Evolutionary conservation across 2,113 vertebrate species (phyloP), one percentile per base, ranked within the genome.

Genomic region (Podarcis cretensis): DNA sequence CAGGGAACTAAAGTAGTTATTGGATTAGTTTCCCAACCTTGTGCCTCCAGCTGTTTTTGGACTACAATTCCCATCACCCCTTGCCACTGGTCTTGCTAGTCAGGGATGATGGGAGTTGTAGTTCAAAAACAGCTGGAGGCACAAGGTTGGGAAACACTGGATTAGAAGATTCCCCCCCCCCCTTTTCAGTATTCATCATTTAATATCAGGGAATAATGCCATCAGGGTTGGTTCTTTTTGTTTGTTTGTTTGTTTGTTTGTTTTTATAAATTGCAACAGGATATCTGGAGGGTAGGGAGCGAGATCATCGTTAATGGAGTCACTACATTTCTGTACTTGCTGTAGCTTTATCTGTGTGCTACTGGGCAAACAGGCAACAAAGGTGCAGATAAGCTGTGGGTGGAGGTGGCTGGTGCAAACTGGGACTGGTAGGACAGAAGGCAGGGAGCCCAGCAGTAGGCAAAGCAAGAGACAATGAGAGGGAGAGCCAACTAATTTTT

Each of bases 1-100:
- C 89, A 32, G 16, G 40, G 63, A 35, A 68, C n/a, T 66, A 40
- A 84, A 71, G 54, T n/a, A 63, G 43, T 88, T 89, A 84, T 71
- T 59, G 75, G n/a, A 81, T 78, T 78, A 83, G 87, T n/a, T n/a
- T n/a, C n/a, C n/a, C n/a, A n/a, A n/a, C n/a, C n/a, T n/a, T n/a
- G n/a, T n/a, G n/a, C n/a, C n/a, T n/a, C n/a, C n/a, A n/a, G n/a
- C n/a, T n/a, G n/a, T n/a, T n/a, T n/a, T n/a, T n/a, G n/a, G n/a
- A n/a, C n/a, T n/a, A n/a, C n/a, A n/a, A n/a, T n/a, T n/a, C n/a
- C n/a, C n/a, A n/a, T n/a, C n/a, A n/a, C n/a, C n/a, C n/a, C n/a
- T n/a, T n/a, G n/a, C n/a, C n/a, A n/a, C n/a, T n/a, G n/a, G n/a
- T n/a, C n/a, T n/a, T n/a, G n/a, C n/a, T n/a, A n/a, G n/a, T n/a